Evolutionary conservation across 1,140 invertebrate species (phyloP).

Genomic region (Apis cerana): DNA sequence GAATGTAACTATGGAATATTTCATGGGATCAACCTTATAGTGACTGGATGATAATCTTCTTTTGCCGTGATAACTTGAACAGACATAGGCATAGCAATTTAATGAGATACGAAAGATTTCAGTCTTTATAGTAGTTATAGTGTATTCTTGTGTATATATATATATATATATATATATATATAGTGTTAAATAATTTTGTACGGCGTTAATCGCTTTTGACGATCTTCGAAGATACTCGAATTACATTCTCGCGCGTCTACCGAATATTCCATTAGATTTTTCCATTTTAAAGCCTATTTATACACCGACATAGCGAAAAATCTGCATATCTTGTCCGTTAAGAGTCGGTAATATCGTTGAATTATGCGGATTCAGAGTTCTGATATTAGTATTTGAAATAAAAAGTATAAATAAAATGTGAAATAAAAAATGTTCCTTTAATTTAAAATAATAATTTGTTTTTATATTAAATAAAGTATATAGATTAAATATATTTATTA

Average conservation of each 20-base stretch:
- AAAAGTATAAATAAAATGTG: too few species aligned
- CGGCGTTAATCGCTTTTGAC: slow-evolving; percentile 3
- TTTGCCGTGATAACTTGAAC: neutral
- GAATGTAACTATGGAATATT: neutral
- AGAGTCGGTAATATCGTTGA: too few species aligned
- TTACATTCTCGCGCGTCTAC: neutral
- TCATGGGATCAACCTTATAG: neutral
- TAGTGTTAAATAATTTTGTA: slow-evolving; percentile 9
- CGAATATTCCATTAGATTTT: neutral
- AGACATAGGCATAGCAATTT: slow-evolving; percentile 18
- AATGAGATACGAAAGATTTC: slow-evolving; percentile 31
- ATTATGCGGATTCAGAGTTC: too few species aligned
- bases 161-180: too few species aligned
- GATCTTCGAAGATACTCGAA: neutral
- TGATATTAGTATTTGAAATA: too few species aligned
- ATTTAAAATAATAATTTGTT: too few species aligned
- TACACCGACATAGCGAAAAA: neutral
- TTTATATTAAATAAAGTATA: too few species aligned
- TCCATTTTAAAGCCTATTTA: too few species aligned
- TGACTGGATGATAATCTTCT: neutral
- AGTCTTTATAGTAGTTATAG: neutral
- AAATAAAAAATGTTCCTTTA: too few species aligned
- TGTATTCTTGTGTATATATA: too few species aligned
- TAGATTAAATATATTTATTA: too few species aligned
- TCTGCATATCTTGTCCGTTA: neutral